Conservation (phyloP, 2,888 invertebrate genomes). For the Exephanes ischioxanthus region DNA sequence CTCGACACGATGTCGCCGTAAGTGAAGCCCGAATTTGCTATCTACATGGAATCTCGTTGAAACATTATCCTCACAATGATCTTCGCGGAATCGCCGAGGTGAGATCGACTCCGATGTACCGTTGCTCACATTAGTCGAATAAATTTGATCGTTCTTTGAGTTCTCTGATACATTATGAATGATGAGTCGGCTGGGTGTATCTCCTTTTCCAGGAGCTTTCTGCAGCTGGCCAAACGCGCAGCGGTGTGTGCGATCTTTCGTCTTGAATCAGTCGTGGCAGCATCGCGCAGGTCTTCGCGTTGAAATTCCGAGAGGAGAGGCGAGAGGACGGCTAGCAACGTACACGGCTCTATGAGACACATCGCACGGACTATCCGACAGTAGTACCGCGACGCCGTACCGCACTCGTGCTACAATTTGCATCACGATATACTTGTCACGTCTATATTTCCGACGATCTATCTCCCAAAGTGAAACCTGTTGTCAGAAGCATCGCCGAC, state of each 20-base stretch:
- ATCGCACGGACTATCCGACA: conserved; percentile 57
- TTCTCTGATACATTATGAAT: background rate
- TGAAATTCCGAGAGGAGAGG: conserved; percentile 13
- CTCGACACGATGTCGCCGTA: background rate
- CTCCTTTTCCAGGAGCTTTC: background rate
- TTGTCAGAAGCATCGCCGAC: background rate
- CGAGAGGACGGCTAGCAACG: background rate
- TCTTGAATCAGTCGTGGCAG: background rate
- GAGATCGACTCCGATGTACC: background rate
- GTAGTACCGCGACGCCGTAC: conserved; percentile 65
- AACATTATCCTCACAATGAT: background rate
- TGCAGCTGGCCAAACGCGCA: background rate
- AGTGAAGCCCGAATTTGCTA: background rate
- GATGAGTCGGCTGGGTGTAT: background rate
- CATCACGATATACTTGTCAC: background rate
- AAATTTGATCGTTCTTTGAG: background rate
- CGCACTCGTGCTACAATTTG: background rate
- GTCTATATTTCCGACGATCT: background rate
- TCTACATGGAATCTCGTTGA: background rate
- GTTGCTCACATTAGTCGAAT: background rate
- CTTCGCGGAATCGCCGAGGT: too few species aligned
- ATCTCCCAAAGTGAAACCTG: background rate
- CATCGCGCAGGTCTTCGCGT: conserved; percentile 7
- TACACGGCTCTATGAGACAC: conserved; percentile 26
- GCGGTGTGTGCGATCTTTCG: background rate